Conservation (phyloP, 2,888 invertebrate genomes). For the Acanthosepion lycidas region DNA sequence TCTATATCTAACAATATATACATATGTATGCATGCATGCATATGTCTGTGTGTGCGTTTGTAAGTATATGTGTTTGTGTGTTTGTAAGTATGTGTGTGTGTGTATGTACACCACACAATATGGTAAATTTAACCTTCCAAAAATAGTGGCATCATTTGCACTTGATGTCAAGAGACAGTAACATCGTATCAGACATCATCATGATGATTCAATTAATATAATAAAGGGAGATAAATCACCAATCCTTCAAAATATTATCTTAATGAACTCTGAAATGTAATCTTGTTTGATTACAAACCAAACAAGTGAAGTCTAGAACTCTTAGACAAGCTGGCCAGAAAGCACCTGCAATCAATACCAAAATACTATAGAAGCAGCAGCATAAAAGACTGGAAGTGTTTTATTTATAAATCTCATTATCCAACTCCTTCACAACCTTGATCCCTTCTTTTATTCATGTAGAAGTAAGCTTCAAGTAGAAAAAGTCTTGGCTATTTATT, state of each 20-base stretch:
- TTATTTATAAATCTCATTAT: background rate
- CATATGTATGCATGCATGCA: too few relatives aligned
- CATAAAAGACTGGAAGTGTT: background rate
- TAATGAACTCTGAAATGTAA: constrained; percentile 6
- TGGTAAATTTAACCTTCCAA: background rate
- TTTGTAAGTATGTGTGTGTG: too few relatives aligned
- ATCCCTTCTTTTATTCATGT: background rate
- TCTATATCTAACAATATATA: too few relatives aligned
- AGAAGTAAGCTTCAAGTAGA: background rate
- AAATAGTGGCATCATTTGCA: background rate
- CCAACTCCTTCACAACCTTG: background rate
- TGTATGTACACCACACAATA: too few relatives aligned
- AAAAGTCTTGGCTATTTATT: background rate
- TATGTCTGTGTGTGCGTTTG: too few relatives aligned
- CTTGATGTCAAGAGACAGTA: background rate
- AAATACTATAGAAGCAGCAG: background rate
- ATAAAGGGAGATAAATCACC: background rate
- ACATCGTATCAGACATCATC: background rate
- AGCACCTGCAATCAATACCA: background rate
- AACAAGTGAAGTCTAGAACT: background rate
- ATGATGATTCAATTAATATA: background rate
- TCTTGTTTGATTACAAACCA: background rate
- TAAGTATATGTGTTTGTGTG: too few relatives aligned
- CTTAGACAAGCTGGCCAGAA: background rate
- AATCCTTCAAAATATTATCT: background rate